Base-by-base conservation (phyloP, 2,888 invertebrate species). In the Caenorhabditis panamensis region DNA sequence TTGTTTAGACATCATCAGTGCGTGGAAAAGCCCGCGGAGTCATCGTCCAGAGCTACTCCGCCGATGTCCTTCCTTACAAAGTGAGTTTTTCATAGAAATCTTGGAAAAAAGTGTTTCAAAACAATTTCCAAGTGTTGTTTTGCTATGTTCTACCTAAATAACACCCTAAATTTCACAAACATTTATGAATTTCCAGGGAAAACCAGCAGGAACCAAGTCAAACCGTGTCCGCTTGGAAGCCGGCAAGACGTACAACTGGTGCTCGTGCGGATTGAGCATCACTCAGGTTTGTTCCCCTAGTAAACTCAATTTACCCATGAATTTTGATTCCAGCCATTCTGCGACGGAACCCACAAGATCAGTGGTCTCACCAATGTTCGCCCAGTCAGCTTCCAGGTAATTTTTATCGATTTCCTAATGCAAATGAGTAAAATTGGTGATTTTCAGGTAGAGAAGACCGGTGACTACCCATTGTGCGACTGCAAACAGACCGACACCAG, bases 401-500 rank as follows among this genome's bases (percentile, higher is more conserved):
- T 37, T 2, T 16, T 28, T 0, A 20, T n/a, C n/a, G 31, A 31
- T 6, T 6, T 31, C 9, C 31, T 4, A 9, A 31, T 9, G 9
- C 31, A 61, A 61, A 62, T 24, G 16, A 47, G 28, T 41, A 36
- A 36, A 44, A 61, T 2, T 41, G 6, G n/a, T 20, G 26, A 47
- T 44, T 44, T 56, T 49, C 92, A 93, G 85, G 96, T 97, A 1
- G 94, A 94, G 62, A 95, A 96, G 92, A 94, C 95, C 0, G 95
- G 95, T 88, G 95, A 96, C 20, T 87, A 87, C 91, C 96, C 96
- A 95, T 92, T 99, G n/a, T 99, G 99, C 91, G 96, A 96, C 91
- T 99, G 99, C 91, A 99, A 99, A 92, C 97, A 97, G 91, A 96
- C 97, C 0, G 94, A 94, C 61, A 95, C 95, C 86, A 93, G 96